Conservation (phyloP, 2,888 invertebrate species). For the Argyra leucocephala region DNA sequence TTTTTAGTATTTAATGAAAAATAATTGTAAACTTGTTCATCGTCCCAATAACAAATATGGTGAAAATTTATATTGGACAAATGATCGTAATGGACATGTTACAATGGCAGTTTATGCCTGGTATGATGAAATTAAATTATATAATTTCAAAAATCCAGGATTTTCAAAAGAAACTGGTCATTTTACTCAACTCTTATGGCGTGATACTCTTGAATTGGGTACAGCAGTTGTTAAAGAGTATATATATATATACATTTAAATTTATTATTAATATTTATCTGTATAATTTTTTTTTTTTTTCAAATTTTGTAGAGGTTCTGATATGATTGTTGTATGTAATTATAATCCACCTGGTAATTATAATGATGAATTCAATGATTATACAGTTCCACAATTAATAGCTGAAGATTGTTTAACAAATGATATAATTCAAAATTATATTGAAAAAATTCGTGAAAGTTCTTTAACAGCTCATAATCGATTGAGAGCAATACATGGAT, state of each 20-base stretch:
- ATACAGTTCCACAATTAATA: conserved; percentile 36
- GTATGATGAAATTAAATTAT: conserved; percentile 66
- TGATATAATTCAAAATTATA: not conserved
- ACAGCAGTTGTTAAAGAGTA: conserved; percentile 54
- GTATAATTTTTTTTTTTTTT: not conserved
- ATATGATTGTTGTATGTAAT: conserved; percentile 24
- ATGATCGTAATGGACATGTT: conserved; percentile 59
- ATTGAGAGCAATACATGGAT: conserved; percentile 59
- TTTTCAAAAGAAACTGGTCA: conserved; percentile 65
- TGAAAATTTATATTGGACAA: conserved; percentile 72
- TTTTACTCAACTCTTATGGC: conserved; percentile 82
- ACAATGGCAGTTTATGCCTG: conserved; percentile 67
- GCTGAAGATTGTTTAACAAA: not conserved
- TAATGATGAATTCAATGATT: conserved; percentile 17
- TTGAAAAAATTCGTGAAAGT: not conserved
- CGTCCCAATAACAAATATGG: conserved; percentile 69
- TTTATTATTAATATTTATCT: not conserved
- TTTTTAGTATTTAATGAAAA: not conserved
- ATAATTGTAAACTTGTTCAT: conserved; percentile 41
- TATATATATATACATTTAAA: not conserved
- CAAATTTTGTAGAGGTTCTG: conserved; percentile 15
- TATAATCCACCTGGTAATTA: conserved; percentile 26
- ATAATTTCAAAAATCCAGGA: conserved; percentile 53
- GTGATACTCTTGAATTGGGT: conserved; percentile 62
- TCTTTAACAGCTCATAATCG: conserved; percentile 51